A percentile compares a stretch with the other conserved stretches of the same genome.
Evolutionary conservation across 2,797 vertebrate genomes (phyloP).

Genomic region (Petrocephalus sullivani): DNA sequence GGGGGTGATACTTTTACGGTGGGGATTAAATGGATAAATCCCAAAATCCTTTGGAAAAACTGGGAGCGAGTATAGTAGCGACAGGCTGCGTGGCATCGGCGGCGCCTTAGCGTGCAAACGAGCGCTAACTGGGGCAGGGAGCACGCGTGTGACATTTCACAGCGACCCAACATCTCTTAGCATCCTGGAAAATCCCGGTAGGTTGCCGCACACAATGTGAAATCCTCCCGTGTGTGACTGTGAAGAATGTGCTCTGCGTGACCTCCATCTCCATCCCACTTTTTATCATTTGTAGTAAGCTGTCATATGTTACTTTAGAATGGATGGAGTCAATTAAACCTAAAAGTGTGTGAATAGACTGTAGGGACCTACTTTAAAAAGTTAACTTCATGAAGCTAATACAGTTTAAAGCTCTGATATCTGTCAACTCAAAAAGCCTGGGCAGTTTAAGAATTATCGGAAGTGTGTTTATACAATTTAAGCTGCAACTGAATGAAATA

Average conservation of each 20-base stretch:
- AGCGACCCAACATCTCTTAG: slow-evolving; percentile 46
- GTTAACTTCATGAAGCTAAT: background rate
- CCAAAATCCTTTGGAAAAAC: background rate
- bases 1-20: slow-evolving; percentile 37
- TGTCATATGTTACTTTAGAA: background rate
- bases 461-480: background rate
- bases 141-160: slow-evolving; percentile 58
- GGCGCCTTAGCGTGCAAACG: slow-evolving; percentile 27
- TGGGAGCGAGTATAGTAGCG: slow-evolving; percentile 17
- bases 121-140: slow-evolving; percentile 52
- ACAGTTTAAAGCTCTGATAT: background rate
- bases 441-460: background rate
- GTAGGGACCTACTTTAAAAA: background rate
- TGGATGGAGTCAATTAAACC: background rate
- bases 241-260: background rate
- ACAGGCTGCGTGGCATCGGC: slow-evolving; percentile 20
- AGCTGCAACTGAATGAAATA: background rate
- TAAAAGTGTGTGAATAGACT: background rate
- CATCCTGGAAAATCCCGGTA: slow-evolving; percentile 55
- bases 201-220: background rate
- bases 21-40: slow-evolving; percentile 11
- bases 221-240: background rate
- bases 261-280: background rate
- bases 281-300: background rate
- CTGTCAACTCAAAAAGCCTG: background rate